Conservation (phyloP, 2,797 vertebrate genomes). For the Lagothrix lagotricha region DNA sequence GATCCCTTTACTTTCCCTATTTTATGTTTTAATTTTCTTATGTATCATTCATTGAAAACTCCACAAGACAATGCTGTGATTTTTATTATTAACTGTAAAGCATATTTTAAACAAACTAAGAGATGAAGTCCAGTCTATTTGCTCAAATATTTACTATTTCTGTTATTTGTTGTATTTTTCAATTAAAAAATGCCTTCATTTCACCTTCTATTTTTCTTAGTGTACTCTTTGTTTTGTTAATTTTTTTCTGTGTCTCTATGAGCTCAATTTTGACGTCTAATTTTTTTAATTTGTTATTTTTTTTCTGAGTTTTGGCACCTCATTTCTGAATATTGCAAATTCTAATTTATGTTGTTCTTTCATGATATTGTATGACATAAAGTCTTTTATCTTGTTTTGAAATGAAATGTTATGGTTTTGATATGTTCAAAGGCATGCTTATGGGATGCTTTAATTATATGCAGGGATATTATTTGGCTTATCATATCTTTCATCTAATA, state of each 20-base stretch:
- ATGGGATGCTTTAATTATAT: background rate
- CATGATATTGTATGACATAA: background rate
- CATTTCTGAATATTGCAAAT: constrained; percentile 1
- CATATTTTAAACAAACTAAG: background rate
- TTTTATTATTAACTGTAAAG: background rate
- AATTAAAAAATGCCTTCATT: background rate
- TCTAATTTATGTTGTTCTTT: constrained; percentile 4
- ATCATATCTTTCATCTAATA: constrained; percentile 17
- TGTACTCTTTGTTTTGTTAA: background rate
- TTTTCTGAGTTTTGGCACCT: constrained; percentile 23
- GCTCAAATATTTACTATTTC: background rate
- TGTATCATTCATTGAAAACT: background rate
- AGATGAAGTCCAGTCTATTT: background rate
- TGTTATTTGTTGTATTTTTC: background rate
- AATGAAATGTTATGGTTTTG: background rate
- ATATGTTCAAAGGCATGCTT: background rate
- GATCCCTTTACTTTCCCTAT: background rate
- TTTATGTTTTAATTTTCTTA: background rate
- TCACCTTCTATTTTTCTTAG: background rate
- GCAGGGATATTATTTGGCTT: background rate
- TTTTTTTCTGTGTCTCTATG: background rate
- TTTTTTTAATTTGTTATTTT: background rate
- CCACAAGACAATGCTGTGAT: background rate
- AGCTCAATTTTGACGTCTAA: background rate
- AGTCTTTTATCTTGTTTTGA: background rate